Base-by-base conservation (phyloP, 1,140 invertebrate species). In the Papilio polytes region DNA sequence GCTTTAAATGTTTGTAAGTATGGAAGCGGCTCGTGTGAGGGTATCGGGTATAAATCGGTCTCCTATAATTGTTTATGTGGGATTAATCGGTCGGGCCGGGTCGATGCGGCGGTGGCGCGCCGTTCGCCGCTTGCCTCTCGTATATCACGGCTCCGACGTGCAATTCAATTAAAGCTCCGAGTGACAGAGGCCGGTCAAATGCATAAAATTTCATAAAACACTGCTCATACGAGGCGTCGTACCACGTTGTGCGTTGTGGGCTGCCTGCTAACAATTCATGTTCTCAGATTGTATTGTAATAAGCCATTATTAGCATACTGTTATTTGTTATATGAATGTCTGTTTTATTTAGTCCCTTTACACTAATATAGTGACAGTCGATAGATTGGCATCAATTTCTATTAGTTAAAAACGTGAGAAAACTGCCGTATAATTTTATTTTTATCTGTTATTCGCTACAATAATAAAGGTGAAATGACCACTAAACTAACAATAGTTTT, bases 91-190 rank as follows among this genome's bases (percentile, higher is more conserved):
- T 84, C 81, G 80, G 81, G 66, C 79, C 78, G 84, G 83, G 80
- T 84, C 83, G 85, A 85, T 85, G 81, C 74, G 85, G 83, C 86
- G 82, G 74, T 81, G 88, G 88, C 84, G 85, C 81, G 81, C 70
- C 80, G 81, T 18, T 22, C 22, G 59, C 59, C 46, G 80, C 84
- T 83, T 79, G 79, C 53, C 83, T 87, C 87, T 90, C 87, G 85
- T 94, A 91, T 90, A 91, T 92, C 90, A 92, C 87, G 59, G 80
- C 74, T 36, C 85, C 84, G 89, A 90, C 88, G 84, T 85, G 84
- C 80, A 85, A 91, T 93, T 93, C 90, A 93, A 94, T 94, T 93
- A 92, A 92, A 92, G 80, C 84, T 84, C 81, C 81, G 83, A 88
- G 87, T 87, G 91, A 93, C 89, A 89, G 87, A 80, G 85, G 78